Conservation (phyloP, 1,140 invertebrate genomes). For the Yoshiicerus persimilis region DNA sequence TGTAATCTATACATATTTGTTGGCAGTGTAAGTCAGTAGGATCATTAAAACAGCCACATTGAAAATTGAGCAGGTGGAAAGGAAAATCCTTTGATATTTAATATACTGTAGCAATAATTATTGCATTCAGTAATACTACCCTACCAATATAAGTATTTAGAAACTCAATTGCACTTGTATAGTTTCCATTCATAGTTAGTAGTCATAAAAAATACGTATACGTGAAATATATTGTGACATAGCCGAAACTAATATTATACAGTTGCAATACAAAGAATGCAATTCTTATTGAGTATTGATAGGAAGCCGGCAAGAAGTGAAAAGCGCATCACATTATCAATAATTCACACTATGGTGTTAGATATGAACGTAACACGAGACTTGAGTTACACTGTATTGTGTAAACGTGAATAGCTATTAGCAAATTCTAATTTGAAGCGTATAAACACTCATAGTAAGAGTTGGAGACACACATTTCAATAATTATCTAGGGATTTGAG, state of each 20-base stretch:
- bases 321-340: neutral
- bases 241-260: neutral
- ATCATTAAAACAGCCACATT: neutral
- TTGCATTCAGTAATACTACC: neutral
- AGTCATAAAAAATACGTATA: neutral
- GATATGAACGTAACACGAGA: neutral
- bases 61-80: neutral
- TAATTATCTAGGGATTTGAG: neutral
- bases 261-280: neutral
- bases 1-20: neutral
- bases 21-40: neutral
- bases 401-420: neutral
- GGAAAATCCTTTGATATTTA: neutral
- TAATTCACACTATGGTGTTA: neutral
- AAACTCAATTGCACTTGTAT: neutral
- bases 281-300: neutral
- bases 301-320: neutral
- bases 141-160: neutral
- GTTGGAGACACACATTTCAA: neutral
- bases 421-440: neutral
- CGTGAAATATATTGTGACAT: neutral
- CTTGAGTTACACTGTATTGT: no score
- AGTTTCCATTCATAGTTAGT: no score
- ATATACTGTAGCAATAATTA: neutral
- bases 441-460: no score